A percentile compares a stretch with the other conserved stretches of the same genome.
Conservation (phyloP, 2,797 vertebrate genomes). For the Ptychadena robeensis region DNA sequence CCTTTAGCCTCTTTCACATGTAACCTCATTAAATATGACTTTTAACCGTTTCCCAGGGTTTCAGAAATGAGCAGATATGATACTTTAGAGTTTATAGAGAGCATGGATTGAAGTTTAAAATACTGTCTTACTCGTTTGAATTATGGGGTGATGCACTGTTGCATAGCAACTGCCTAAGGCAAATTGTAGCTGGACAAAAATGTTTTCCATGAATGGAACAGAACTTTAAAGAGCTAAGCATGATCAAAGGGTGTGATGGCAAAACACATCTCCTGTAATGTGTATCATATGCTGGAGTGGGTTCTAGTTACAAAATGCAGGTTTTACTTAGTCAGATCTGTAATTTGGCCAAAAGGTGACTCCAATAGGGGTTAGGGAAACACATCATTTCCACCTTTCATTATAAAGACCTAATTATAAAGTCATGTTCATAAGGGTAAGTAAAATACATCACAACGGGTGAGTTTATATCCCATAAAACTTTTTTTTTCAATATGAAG, state of each 20-base stretch:
- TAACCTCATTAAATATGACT: background rate
- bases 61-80: background rate
- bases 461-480: background rate
- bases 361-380: background rate
- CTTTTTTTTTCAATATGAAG: background rate
- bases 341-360: background rate
- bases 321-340: background rate
- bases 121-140: background rate
- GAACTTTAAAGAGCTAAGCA: constrained; percentile 25
- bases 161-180: constrained; percentile 22
- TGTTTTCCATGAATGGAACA: constrained; percentile 23
- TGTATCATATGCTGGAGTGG: constrained; percentile 21
- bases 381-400: background rate
- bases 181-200: constrained; percentile 21
- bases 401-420: background rate
- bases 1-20: background rate
- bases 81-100: background rate
- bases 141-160: constrained; percentile 21
- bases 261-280: constrained; percentile 27
- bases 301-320: constrained; percentile 6
- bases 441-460: background rate
- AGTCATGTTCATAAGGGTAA: too few species aligned
- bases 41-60: background rate
- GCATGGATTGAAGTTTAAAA: constrained; percentile 15
- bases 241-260: constrained; percentile 31